Evolutionary conservation across 2,113 vertebrate species (phyloP).

Genomic region (Macquaria australasica): DNA sequence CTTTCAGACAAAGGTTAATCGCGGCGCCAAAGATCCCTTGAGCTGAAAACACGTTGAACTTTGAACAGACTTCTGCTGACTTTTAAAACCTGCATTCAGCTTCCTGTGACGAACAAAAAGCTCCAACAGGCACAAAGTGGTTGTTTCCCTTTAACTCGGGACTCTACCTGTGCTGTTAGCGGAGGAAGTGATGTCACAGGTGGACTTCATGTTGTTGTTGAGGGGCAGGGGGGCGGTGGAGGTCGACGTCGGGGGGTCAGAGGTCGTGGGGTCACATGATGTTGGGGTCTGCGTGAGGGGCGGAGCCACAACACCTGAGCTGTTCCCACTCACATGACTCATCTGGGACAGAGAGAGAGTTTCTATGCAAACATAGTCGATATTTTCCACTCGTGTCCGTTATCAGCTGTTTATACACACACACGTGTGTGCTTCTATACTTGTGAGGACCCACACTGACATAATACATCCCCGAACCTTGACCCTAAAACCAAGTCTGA

Average conservation of each 20-base stretch:
- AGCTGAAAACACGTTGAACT: no score
- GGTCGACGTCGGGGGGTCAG: conserved; percentile 13
- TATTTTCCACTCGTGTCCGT: no score
- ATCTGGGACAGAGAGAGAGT: conserved; percentile 75
- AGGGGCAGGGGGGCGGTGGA: conserved; percentile 74
- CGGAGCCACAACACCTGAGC: conserved; percentile 75
- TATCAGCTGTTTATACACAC: no score
- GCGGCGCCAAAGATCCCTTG: no score
- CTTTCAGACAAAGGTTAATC: no score
- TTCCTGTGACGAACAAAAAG: no score
- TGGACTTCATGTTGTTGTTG: conserved; percentile 75
- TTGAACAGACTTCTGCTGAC: no score
- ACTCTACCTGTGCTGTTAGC: conserved; percentile 42
- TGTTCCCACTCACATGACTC: conserved; percentile 79
- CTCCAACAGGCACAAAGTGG: neutral
- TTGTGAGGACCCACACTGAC: neutral
- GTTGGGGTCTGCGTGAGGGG: conserved; percentile 65
- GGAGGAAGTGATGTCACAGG: conserved; percentile 76
- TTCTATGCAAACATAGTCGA: neutral
- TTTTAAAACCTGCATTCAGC: no score
- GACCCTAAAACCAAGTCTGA: neutral
- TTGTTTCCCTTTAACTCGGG: neutral
- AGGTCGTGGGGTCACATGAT: conserved; percentile 14
- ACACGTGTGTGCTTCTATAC: neutral
- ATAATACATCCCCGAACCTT: no score